Evolutionary conservation across 53 echinoderm and acorn worm genomes (phyloP).

Genomic region (Echinometra lucunter): DNA sequence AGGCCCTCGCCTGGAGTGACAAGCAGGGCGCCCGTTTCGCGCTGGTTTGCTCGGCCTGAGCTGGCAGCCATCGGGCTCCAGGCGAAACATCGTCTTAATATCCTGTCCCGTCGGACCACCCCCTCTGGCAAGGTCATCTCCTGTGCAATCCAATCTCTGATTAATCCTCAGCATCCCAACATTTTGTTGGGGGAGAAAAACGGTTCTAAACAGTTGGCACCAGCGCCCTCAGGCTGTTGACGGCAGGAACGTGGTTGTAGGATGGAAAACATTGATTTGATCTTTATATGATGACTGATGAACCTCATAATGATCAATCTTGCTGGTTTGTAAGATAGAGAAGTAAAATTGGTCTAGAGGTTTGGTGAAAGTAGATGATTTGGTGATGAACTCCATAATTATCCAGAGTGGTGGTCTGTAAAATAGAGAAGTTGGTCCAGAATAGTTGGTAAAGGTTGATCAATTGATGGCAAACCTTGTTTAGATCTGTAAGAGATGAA

Average conservation of each 20-base stretch:
- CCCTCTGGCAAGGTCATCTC: slow-evolving; percentile 36
- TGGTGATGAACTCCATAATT: not conserved
- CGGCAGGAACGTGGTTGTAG: not conserved
- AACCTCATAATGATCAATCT: not conserved
- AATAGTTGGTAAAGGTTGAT: no score
- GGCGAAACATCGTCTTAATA: slow-evolving; percentile 50
- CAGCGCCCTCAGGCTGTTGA: slow-evolving; percentile 28
- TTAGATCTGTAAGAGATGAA: no score
- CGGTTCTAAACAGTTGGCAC: slow-evolving; percentile 6
- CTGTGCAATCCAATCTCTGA: slow-evolving; percentile 23
- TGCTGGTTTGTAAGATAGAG: not conserved
- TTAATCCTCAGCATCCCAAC: not conserved
- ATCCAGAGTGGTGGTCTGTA: not conserved
- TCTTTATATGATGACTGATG: slow-evolving; percentile 38
- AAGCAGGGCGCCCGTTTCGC: slow-evolving; percentile 25
- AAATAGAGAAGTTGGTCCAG: no score
- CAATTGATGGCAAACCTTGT: not conserved
- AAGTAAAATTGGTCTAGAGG: no score
- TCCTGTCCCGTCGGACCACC: slow-evolving; percentile 33
- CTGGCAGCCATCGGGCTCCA: slow-evolving; percentile 12
- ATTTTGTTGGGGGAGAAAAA: not conserved
- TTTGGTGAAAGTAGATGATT: not conserved
- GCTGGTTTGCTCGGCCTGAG: slow-evolving; percentile 39
- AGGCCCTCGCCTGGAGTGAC: slow-evolving; percentile 12
- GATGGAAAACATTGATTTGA: slow-evolving; percentile 48